These are phyloP conservation scores for Crepidodera aurea DNA, from an alignment of 2,888 invertebrate species.

Conservation along the genomic window DNA sequence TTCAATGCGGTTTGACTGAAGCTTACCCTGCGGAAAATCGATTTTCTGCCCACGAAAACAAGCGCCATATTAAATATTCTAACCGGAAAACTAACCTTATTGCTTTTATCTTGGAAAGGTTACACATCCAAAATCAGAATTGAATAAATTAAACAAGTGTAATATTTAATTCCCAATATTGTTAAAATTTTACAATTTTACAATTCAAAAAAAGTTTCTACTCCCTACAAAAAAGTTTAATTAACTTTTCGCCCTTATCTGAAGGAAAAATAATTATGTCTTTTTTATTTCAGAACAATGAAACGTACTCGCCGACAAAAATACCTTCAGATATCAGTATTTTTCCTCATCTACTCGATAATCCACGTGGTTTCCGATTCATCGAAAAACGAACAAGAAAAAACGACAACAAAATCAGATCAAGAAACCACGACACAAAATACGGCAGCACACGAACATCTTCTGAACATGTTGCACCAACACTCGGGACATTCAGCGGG, in stretches of 20 bases:
- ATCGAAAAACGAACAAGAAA: constrained; percentile 22
- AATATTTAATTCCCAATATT: too few species aligned
- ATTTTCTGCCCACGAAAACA: neutral
- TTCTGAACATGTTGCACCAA: neutral
- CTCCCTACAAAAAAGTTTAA: too few species aligned
- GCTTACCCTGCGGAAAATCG: neutral
- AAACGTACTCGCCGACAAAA: constrained; percentile 72
- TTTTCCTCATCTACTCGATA: constrained; percentile 74
- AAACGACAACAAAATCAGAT: constrained; percentile 8
- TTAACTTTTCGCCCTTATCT: too few species aligned
- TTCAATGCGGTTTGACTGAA: too few species aligned
- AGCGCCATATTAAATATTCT: neutral
- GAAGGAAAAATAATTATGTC: too few species aligned
- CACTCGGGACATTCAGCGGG: neutral
- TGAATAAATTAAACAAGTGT: too few species aligned
- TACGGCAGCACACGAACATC: constrained; percentile 8
- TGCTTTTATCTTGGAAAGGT: neutral
- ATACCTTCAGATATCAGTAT: constrained; percentile 71
- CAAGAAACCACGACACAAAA: neutral
- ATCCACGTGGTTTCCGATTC: constrained; percentile 58
- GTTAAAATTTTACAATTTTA: too few species aligned
- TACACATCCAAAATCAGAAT: too few species aligned
- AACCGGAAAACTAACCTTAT: neutral
- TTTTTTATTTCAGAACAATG: constrained; percentile 56
- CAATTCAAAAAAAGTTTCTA: too few species aligned